phyloP scores from a whole-genome alignment of 2,888 invertebrate genomes.

The Hypomecis atomaria region DNA sequence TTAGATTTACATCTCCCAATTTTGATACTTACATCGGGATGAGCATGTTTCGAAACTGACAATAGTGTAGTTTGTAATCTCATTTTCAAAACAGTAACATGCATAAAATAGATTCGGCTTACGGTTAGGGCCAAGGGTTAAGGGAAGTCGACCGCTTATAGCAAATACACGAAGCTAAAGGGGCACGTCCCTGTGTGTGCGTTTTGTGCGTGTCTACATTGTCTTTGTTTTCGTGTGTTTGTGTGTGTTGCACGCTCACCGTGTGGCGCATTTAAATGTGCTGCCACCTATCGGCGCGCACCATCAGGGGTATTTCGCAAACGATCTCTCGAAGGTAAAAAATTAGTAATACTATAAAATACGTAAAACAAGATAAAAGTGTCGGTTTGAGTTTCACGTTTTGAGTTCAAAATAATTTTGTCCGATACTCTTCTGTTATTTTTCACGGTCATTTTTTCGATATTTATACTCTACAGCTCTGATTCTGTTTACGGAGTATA shows the following conservation, averaged over 20 bases:
- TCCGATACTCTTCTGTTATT: slow-evolving; percentile 60
- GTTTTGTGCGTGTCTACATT: slow-evolving; percentile 85
- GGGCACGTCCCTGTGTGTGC: slow-evolving; percentile 77
- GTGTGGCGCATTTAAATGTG: slow-evolving; percentile 81
- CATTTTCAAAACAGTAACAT: slow-evolving; percentile 54
- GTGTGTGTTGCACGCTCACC: slow-evolving; percentile 86
- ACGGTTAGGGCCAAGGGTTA: slow-evolving; percentile 41
- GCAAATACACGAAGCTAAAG: slow-evolving; percentile 83
- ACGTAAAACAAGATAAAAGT: slow-evolving; percentile 67
- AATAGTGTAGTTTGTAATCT: slow-evolving; percentile 67
- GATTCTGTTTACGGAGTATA: slow-evolving; percentile 59
- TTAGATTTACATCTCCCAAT: slow-evolving; percentile 68
- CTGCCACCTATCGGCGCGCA: slow-evolving; percentile 82
- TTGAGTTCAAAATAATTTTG: slow-evolving; percentile 63
- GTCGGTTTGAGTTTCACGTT: slow-evolving; percentile 72
- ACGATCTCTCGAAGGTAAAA: slow-evolving; percentile 98
- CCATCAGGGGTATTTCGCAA: slow-evolving; percentile 96
- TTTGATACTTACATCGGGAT: slow-evolving; percentile 68
- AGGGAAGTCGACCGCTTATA: slow-evolving; percentile 66
- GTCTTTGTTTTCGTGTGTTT: slow-evolving; percentile 85
- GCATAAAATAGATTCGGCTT: slow-evolving; percentile 41
- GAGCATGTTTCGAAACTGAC: slow-evolving; percentile 69
- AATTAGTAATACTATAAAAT: slow-evolving; percentile 78
- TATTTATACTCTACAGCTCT: slow-evolving; percentile 64
- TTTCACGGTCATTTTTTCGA: slow-evolving; percentile 69